Base-by-base conservation (phyloP, 2,797 vertebrate species). In the Salmo trutta region DNA sequence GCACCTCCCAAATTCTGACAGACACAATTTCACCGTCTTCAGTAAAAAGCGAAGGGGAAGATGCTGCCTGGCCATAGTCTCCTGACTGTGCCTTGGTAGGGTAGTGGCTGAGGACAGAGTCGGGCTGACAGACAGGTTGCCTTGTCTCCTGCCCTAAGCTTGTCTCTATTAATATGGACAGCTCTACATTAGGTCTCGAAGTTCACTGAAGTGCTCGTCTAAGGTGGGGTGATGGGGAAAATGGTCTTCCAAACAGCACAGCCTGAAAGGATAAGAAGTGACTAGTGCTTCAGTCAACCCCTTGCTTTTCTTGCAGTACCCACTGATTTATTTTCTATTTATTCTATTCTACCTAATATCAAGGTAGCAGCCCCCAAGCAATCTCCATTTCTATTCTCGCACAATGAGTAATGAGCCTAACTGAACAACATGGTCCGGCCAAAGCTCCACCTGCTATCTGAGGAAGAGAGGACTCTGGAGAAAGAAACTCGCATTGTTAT, bases 401-500 rank as follows among this genome's bases (percentile, higher is more conserved):
- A 47, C 16, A 51, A 24, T 14, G n/a, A 71, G 41, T 71, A 51
- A 71, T 71, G 21, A 71, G 19, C 19, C 12, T 4, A 51, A 24
- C 69, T 12, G 51, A 75, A 65, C 47, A 53, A 54, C 64, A 17
- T 7, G 47, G 36, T 77, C 51, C 70, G n/a, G 7, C 66, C 74
- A 68, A 59, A 67, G 33, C 59, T 68, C 52, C 31, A 14, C 76
- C 51, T 47, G 41, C 41, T 47, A 47, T 47, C 51, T 15, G 51
- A 71, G 51, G n/a, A 74, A 12, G 54, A 66, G 29, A 21, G 64
- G 29, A 62, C 76, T 78, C 81, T 14, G 74, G 75, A 82, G 80
- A 77, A 75, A 24, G 41, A 47, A 47, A 47, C 41, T 12, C 10
- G 2, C 54, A 79, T 82, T 86, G 80, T 75, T 69, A 77, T 53